Conservation (phyloP, 2,113 vertebrate species). For the Boulengerochromis microlepis region DNA sequence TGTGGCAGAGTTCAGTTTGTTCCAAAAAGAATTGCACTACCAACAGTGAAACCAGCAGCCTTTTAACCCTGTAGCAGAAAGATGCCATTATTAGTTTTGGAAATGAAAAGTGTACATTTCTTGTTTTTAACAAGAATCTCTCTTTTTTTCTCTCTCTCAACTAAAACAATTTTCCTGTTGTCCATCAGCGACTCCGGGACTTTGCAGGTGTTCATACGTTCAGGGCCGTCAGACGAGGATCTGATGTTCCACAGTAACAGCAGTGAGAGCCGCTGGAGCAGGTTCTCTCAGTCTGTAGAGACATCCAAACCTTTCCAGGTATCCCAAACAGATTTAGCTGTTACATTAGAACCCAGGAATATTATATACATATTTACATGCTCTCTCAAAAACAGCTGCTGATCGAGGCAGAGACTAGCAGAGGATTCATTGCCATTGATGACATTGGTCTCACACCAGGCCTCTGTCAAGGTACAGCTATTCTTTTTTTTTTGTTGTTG, state of each 20-base stretch:
- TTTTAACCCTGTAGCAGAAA: neutral
- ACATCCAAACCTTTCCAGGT: constrained; percentile 59
- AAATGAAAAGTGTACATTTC: neutral
- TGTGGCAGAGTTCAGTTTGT: constrained; percentile 32
- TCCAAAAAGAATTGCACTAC: neutral
- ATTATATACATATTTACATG: neutral
- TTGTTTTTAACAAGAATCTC: neutral
- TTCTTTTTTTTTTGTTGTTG: neutral
- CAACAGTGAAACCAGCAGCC: neutral
- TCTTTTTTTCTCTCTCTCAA: neutral
- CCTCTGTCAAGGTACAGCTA: constrained; percentile 54
- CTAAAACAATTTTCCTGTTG: neutral
- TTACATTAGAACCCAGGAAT: neutral
- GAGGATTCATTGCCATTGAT: constrained; percentile 67
- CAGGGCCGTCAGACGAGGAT: neutral
- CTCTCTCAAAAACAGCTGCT: constrained; percentile 44
- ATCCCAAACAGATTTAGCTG: neutral
- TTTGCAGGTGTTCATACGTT: constrained; percentile 37
- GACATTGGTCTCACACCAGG: constrained; percentile 63
- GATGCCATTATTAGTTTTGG: neutral
- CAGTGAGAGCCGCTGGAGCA: constrained; percentile 47
- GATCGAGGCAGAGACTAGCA: constrained; percentile 53
- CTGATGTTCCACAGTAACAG: constrained; percentile 39
- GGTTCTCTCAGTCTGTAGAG: constrained; percentile 35
- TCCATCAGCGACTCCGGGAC: constrained; percentile 46